Evolutionary conservation across 2,113 vertebrate genomes (phyloP), one percentile per base, ranked within the genome.

Genomic region (Pardalotus punctatus): DNA sequence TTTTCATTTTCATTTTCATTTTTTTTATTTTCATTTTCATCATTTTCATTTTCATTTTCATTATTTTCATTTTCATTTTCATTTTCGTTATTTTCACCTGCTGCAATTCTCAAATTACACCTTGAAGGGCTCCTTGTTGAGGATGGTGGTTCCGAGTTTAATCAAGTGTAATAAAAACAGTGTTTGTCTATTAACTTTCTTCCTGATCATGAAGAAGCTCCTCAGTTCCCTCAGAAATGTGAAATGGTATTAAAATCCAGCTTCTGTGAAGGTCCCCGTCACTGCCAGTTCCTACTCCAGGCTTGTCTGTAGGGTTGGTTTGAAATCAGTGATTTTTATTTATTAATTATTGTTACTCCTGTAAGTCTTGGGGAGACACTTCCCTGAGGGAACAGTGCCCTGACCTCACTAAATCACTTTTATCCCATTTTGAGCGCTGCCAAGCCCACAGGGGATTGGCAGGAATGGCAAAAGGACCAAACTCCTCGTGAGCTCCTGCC

Each of bases 11-110:
- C 2, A 0, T 3, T 50, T 83, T 40, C 11, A 5, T 61, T n/a
- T n/a, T n/a, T 51, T 78, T 82, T 33, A 14, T 25, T 45, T 45
- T 27, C 2, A 0, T 3, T 50, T 83, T 40, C 11, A 5, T 61
- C n/a, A n/a, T n/a, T 51, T 78, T 82, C 29, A 14, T 25, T 45
- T 45, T 27, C 2, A 0, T 3, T 50, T 83, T 40, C 11, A 5
- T 61, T n/a, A n/a, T n/a, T 51, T 78, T 82, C 29, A 14, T 25
- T 45, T 45, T 27, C 2, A 0, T 3, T 50, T 83, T 40, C 11
- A 5, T 61, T n/a, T n/a, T n/a, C n/a, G n/a, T n/a, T n/a, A n/a
- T 94, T 83, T 93, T 71, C 85, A 72, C 81, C 82, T 94, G 33
- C 88, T 94, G 80, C 14, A 57, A 47, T 81, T 95, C 38, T 64